Percentiles rank a stretch among this genome's conserved stretches.
Evolutionary conservation across 2,113 vertebrate species (phyloP).

Genomic region (Baryphthengus martii): DNA sequence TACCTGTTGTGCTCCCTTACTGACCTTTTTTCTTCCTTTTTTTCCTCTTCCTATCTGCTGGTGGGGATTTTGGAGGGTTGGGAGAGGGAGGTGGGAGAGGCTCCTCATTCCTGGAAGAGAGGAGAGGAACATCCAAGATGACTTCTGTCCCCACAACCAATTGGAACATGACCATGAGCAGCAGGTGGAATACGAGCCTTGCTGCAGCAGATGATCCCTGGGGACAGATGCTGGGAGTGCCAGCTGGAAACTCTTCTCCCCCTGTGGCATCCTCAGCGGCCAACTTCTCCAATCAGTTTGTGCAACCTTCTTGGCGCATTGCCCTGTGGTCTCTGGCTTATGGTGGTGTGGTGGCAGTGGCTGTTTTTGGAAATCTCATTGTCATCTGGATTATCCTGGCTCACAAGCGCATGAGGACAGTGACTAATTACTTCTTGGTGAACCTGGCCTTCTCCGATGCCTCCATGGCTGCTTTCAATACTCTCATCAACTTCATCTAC

Average conservation of each 20-base stretch:
- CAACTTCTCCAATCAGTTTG: slow-evolving; percentile 88
- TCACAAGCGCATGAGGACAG: slow-evolving; percentile 95
- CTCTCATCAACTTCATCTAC: slow-evolving; percentile 93
- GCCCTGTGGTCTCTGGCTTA: slow-evolving; percentile 94
- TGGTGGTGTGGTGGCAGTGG: slow-evolving; percentile 86
- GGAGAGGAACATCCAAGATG: slow-evolving; percentile 10
- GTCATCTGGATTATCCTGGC: slow-evolving; percentile 98
- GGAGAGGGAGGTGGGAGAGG: background rate
- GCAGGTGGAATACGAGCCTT: slow-evolving; percentile 27
- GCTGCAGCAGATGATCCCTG: background rate
- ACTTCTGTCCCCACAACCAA: background rate
- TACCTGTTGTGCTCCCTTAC: background rate
- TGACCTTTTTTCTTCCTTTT: background rate
- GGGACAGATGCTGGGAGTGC: background rate
- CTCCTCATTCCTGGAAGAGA: background rate
- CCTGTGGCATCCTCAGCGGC: background rate
- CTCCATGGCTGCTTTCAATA: slow-evolving; percentile 95
- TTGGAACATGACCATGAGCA: slow-evolving; percentile 10
- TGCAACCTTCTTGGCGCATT: slow-evolving; percentile 92
- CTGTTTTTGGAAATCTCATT: slow-evolving; percentile 91
- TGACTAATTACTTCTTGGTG: slow-evolving; percentile 94
- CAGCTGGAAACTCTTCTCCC: slow-evolving; percentile 13
- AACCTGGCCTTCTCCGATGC: slow-evolving; percentile 96
- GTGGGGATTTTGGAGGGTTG: background rate
- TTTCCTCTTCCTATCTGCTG: background rate